Evolutionary conservation across 2,797 vertebrate genomes (phyloP).

Genomic region (Spondyliosoma cantharus): DNA sequence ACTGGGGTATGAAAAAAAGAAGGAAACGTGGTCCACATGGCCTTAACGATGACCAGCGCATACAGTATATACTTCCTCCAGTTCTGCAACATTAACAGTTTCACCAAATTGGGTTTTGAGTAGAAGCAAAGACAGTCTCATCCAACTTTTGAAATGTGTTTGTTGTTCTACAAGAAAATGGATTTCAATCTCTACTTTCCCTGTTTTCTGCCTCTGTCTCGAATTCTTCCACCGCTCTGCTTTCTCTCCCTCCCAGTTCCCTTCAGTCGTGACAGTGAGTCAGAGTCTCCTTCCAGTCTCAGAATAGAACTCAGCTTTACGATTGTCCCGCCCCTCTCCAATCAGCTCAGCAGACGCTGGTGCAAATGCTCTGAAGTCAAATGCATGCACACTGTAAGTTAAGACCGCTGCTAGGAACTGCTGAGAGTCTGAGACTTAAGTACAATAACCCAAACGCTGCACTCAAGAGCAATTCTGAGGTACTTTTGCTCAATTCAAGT

Average conservation of each 20-base stretch:
- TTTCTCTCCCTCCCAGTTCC: conserved; percentile 22
- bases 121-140: background rate
- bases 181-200: background rate
- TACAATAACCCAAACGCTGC: background rate
- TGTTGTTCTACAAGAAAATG: background rate
- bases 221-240: conserved; percentile 4
- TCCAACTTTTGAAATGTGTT: background rate
- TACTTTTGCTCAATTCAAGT: background rate
- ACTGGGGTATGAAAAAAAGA: background rate
- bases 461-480: background rate
- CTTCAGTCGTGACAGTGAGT: conserved; percentile 77
- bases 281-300: conserved; percentile 74
- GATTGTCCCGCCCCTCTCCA: conserved; percentile 51
- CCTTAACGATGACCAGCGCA: background rate
- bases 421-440: background rate
- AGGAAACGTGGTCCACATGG: too few species aligned
- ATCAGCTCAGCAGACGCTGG: conserved; percentile 63
- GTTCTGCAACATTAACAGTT: conserved; percentile 25
- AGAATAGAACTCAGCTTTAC: conserved; percentile 71
- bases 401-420: background rate
- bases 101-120: background rate
- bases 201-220: conserved; percentile 3
- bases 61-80: background rate
- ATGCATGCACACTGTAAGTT: background rate
- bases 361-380: conserved; percentile 50